These are phyloP conservation scores for Anorthoa munda DNA, from an alignment of 2,888 invertebrate species.

Conservation along the genomic window DNA sequence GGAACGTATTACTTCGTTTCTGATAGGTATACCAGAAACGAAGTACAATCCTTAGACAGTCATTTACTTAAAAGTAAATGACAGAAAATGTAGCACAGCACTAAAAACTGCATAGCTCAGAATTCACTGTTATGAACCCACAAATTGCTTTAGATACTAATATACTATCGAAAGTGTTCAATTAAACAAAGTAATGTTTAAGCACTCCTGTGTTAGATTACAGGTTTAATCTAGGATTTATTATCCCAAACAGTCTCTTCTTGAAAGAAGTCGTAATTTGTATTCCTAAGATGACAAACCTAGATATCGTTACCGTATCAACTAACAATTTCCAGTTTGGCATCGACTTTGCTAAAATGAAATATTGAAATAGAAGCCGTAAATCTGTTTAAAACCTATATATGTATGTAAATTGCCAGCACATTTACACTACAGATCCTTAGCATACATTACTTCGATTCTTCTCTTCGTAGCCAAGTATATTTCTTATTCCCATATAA, in stretches of 20 bases:
- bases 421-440: too few species aligned
- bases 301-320: not conserved
- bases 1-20: not conserved
- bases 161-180: too few species aligned
- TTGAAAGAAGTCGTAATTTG: not conserved
- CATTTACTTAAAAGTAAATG: too few species aligned
- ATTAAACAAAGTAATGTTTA: not conserved
- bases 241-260: not conserved
- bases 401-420: too few species aligned
- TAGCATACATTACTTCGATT: not conserved
- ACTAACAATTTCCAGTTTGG: not conserved
- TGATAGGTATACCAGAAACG: too few species aligned
- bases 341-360: not conserved
- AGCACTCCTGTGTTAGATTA: not conserved
- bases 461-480: not conserved
- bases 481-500: not conserved
- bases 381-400: too few species aligned
- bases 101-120: too few species aligned
- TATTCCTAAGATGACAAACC: not conserved
- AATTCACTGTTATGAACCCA: too few species aligned
- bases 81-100: too few species aligned
- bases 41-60: too few species aligned
- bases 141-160: too few species aligned
- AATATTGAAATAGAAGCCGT: not conserved
- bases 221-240: not conserved